These are phyloP conservation scores for Blennius ocellaris DNA, from an alignment of 2,113 vertebrate species.

Conservation along the genomic window DNA sequence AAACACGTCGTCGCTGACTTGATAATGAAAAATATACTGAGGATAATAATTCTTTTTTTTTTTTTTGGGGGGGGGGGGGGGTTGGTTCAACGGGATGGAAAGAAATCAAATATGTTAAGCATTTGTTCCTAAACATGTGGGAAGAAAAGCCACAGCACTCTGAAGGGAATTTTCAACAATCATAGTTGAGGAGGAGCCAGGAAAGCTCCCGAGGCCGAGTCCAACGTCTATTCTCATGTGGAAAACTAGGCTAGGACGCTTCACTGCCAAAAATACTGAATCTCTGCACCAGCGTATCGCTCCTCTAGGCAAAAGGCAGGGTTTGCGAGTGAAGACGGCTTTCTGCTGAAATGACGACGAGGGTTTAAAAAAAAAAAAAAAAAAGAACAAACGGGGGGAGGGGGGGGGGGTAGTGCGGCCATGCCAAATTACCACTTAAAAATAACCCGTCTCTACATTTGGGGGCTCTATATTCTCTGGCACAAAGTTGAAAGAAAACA, in stretches of 20 bases:
- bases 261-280: slow-evolving; percentile 57
- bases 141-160: slow-evolving; percentile 20
- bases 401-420: background rate
- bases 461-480: slow-evolving; percentile 70
- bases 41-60: background rate
- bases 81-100: background rate
- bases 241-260: slow-evolving; percentile 52
- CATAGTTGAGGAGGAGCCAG: slow-evolving; percentile 65
- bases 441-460: slow-evolving; percentile 71
- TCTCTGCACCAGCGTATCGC: slow-evolving; percentile 42
- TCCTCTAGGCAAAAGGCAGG: slow-evolving; percentile 23
- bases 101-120: slow-evolving; percentile 25
- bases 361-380: slow-evolving; percentile 44
- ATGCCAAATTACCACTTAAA: slow-evolving; percentile 76
- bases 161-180: slow-evolving; percentile 45
- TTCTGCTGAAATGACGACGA: slow-evolving; percentile 61
- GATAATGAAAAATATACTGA: background rate
- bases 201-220: slow-evolving; percentile 29
- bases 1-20: background rate
- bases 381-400: background rate
- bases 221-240: slow-evolving; percentile 53
- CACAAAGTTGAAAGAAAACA: slow-evolving; percentile 69
- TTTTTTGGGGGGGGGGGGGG: no score
- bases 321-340: slow-evolving; percentile 55
- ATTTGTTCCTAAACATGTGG: slow-evolving; percentile 30